phyloP scores from a whole-genome alignment of 2,888 invertebrate genomes.

The Scaptomyza reducta region DNA sequence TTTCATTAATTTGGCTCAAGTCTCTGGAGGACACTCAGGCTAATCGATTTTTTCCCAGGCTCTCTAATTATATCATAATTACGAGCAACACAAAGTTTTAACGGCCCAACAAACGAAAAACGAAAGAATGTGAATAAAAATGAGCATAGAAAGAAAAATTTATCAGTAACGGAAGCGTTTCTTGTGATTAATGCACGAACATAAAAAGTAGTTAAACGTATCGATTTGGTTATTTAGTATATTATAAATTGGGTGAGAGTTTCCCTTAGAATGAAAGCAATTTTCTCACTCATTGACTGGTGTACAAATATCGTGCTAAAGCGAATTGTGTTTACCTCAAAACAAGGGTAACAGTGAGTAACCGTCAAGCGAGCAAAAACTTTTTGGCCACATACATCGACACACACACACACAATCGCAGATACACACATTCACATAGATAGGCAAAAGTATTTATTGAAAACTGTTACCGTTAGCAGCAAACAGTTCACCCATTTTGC shows the following conservation, averaged over 20 bases:
- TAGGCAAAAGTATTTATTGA: slow-evolving; percentile 76
- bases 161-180: background rate
- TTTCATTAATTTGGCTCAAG: background rate
- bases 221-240: slow-evolving; percentile 23
- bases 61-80: slow-evolving; percentile 21
- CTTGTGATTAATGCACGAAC: slow-evolving; percentile 14
- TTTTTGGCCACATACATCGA: slow-evolving; percentile 51
- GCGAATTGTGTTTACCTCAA: slow-evolving; percentile 51
- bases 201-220: slow-evolving; percentile 8
- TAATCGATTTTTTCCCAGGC: slow-evolving; percentile 6
- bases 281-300: background rate
- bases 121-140: background rate
- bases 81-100: background rate
- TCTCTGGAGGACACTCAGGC: background rate
- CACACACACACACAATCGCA: slow-evolving; percentile 12
- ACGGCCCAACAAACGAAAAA: background rate
- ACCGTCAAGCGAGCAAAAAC: slow-evolving; percentile 75
- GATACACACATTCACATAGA: slow-evolving; percentile 26
- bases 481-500: slow-evolving; percentile 54
- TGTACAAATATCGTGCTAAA: slow-evolving; percentile 44
- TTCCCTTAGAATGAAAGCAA: background rate
- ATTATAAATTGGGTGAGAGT: too few relatives aligned
- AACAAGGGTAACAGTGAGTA: slow-evolving; percentile 52
- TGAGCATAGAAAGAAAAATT: background rate
- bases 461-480: slow-evolving; percentile 77